Percentiles rank a stretch among this genome's conserved stretches.
Evolutionary conservation across 2,888 invertebrate species (phyloP).

Genomic region (Drosophila diplacantha): DNA sequence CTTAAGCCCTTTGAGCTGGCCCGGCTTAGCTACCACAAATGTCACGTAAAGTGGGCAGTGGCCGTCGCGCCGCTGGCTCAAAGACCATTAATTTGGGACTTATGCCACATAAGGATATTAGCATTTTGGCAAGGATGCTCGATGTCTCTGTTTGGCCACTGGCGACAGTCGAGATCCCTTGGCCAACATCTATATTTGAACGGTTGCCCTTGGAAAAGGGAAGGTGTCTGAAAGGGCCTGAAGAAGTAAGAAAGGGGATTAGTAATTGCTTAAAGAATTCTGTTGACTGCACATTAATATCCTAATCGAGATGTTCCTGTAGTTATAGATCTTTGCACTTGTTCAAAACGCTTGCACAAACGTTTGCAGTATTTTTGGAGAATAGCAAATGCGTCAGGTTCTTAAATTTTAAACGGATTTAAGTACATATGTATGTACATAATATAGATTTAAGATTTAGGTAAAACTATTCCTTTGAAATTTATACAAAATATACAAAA

Average conservation of each 20-base stretch:
- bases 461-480: no score
- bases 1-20: constrained; percentile 54
- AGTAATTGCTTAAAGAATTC: constrained; percentile 6
- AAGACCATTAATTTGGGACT: constrained; percentile 66
- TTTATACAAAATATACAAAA: no score
- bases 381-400: not conserved
- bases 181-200: constrained; percentile 49
- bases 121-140: constrained; percentile 35
- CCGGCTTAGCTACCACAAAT: constrained; percentile 64
- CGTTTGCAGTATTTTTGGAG: not conserved
- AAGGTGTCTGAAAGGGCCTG: not conserved
- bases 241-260: constrained; percentile 1
- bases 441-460: not conserved
- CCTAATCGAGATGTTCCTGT: not conserved
- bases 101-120: constrained; percentile 57
- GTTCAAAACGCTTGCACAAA: not conserved
- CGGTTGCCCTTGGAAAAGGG: constrained; percentile 1
- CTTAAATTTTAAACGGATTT: not conserved
- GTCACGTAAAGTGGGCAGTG: constrained; percentile 66
- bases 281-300: not conserved
- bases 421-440: not conserved
- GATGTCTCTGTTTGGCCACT: constrained; percentile 40
- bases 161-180: constrained; percentile 42
- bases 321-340: not conserved
- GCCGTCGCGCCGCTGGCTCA: constrained; percentile 40